Evolutionary conservation across 2,113 vertebrate genomes (phyloP), one percentile per base, ranked within the genome.

Genomic region (Limanda limanda): DNA sequence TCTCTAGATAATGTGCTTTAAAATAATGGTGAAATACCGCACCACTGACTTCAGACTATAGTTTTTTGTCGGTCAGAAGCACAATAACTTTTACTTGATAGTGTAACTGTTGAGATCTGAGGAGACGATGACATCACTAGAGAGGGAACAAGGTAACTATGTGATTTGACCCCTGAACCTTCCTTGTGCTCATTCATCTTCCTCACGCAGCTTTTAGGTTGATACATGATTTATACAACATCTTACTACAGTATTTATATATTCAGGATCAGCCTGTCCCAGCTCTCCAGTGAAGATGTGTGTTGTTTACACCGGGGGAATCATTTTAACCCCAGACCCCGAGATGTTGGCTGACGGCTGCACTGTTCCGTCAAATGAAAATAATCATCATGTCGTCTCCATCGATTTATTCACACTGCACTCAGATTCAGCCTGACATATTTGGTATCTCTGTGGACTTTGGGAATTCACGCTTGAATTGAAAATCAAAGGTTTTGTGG

Each of bases 321-420:
- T 68, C 12, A 42, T 55, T 21, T 52, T 11, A 27, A 40, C 10
- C 20, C 37, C 17, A 40, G 7, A 52, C 24, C 24, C 56, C 20
- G 14, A 18, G 56, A 27, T 17, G 56, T 58, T 58, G 56, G 56
- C 56, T 58, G 56, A 24, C 27, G 23, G n/a, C 68, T 59, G 56
- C 23, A 18, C 18, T 10, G 13, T 24, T 24, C 40, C 14, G n/a
- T 63, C 40, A 47, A 17, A 48, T 65, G 23, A 65, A 65, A 65
- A 65, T 35, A 76, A 45, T 31, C 5, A 17, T 35, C 24, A 56
- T 70, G 12, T 63, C 3, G 27, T 66, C 54, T 54, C 17, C 66
- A 37, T 51, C 24, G 18, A 5, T 66, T 25, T 40, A 31, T 64
- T 57, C 23, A 65, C 25, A 17, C 51, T 25, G 10, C 55, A 48